Percentiles rank a stretch among this genome's conserved stretches.
Conservation (phyloP, 2,888 invertebrate genomes). For the Cephus sareptanus region DNA sequence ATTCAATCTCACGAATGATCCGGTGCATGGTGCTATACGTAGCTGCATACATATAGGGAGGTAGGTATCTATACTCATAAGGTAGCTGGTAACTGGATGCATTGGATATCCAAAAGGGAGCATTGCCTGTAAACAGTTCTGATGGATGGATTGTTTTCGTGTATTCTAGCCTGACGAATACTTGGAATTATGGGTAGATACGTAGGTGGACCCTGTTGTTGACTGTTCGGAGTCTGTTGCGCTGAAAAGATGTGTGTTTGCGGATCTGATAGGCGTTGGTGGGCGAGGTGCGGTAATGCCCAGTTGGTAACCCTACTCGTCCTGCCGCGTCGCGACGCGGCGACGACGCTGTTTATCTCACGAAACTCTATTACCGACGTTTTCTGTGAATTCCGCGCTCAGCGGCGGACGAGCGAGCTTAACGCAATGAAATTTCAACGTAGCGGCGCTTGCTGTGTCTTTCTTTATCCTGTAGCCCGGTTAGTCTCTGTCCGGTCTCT, state of each 20-base stretch:
- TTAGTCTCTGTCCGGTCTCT: background rate
- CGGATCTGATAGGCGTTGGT: background rate
- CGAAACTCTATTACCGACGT: constrained; percentile 62
- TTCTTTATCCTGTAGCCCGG: constrained; percentile 5
- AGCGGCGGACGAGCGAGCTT: constrained; percentile 39
- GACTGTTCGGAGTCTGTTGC: constrained; percentile 20
- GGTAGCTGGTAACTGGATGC: background rate
- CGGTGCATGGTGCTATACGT: background rate
- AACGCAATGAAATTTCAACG: constrained; percentile 61
- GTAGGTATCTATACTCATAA: background rate
- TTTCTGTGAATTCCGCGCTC: constrained; percentile 46
- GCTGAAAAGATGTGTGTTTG: background rate
- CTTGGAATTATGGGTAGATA: constrained; percentile 14
- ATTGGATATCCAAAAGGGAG: background rate
- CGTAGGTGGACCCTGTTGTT: constrained; percentile 24
- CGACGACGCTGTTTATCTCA: constrained; percentile 51
- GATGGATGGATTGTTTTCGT: constrained; percentile 55
- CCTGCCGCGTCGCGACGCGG: constrained; percentile 1
- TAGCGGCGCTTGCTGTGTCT: constrained; percentile 39
- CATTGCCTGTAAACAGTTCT: constrained; percentile 19
- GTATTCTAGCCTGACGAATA: constrained; percentile 33
- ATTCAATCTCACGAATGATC: background rate
- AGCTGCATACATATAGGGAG: background rate
- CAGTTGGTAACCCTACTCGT: constrained; percentile 38
- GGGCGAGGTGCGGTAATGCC: constrained; percentile 11